Evolutionary conservation across 1,140 invertebrate genomes (phyloP).

Genomic region (Doryteuthis pealeii): DNA sequence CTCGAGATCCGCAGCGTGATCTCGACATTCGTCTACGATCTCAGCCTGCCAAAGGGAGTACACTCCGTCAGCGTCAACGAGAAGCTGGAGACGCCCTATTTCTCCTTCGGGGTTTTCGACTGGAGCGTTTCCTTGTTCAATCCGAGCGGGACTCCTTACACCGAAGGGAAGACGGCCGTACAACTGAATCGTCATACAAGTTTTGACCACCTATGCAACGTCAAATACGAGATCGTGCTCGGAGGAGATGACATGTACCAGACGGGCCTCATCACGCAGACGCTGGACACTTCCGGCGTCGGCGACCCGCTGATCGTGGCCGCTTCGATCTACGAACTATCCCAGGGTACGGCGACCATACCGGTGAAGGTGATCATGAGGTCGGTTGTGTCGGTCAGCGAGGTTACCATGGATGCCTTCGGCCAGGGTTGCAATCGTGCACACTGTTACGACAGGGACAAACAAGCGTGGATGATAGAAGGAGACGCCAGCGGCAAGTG

Average conservation of each 20-base stretch:
- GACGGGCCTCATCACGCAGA: constrained; percentile 76
- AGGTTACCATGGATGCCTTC: constrained; percentile 65
- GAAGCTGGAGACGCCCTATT: constrained; percentile 72
- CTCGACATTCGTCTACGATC: constrained; percentile 73
- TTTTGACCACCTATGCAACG: constrained; percentile 78
- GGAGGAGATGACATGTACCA: constrained; percentile 73
- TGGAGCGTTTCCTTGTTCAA: constrained; percentile 80
- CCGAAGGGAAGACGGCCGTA: constrained; percentile 60
- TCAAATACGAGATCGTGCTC: constrained; percentile 71
- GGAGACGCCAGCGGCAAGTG: constrained; percentile 79
- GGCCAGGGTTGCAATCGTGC: constrained; percentile 55
- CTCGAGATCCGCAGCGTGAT: constrained; percentile 76
- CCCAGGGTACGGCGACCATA: constrained; percentile 61
- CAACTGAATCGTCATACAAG: constrained; percentile 75
- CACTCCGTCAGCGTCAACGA: constrained; percentile 41
- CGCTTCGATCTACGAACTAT: constrained; percentile 31
- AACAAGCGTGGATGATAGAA: constrained; percentile 80
- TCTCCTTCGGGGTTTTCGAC: constrained; percentile 79
- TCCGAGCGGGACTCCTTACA: constrained; percentile 58
- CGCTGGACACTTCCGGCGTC: constrained; percentile 68
- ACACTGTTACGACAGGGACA: constrained; percentile 82
- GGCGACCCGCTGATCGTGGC: constrained; percentile 43
- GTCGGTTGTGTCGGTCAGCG: constrained; percentile 75
- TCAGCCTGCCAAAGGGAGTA: constrained; percentile 42
- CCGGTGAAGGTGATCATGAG: constrained; percentile 76